Conservation (phyloP, 2,797 vertebrate species). For the Tragopan temminckii region DNA sequence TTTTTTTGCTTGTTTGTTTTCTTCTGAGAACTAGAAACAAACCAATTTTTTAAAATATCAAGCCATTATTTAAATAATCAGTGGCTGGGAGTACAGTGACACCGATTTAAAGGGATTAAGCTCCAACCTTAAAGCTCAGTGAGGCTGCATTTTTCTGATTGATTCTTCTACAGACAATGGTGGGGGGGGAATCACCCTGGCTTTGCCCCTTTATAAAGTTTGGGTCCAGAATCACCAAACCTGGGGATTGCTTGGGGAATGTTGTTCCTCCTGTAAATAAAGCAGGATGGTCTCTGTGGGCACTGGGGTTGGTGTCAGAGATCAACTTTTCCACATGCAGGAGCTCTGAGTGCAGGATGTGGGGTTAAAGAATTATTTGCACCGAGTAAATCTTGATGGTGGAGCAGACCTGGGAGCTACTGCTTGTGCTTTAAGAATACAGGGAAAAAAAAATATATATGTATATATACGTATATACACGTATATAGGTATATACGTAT, state of each 20-base stretch:
- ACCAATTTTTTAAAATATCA: not conserved
- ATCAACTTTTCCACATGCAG: not conserved
- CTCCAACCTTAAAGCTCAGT: not conserved
- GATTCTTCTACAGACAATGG: not conserved
- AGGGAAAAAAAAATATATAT: not conserved
- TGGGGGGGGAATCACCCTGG: not conserved
- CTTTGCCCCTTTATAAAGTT: not conserved
- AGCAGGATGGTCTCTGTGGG: not conserved
- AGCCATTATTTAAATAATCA: conserved; percentile 26
- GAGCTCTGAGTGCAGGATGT: too few species aligned
- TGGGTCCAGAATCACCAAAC: not conserved
- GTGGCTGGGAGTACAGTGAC: not conserved
- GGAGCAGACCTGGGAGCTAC: not conserved
- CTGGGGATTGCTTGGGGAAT: not conserved
- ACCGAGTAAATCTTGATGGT: not conserved
- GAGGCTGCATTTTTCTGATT: conserved; percentile 67
- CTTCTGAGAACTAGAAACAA: not conserved
- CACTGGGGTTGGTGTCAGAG: not conserved
- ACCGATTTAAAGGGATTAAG: conserved; percentile 36
- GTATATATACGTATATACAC: not conserved
- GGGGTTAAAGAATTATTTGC: not conserved
- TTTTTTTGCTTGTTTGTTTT: too few species aligned
- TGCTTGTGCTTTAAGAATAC: not conserved
- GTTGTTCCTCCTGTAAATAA: not conserved
- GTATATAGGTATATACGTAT: too few species aligned